Percentiles rank a stretch among this genome's conserved stretches.
Conservation (phyloP, 2,113 vertebrate species). For the Phycodurus eques region DNA sequence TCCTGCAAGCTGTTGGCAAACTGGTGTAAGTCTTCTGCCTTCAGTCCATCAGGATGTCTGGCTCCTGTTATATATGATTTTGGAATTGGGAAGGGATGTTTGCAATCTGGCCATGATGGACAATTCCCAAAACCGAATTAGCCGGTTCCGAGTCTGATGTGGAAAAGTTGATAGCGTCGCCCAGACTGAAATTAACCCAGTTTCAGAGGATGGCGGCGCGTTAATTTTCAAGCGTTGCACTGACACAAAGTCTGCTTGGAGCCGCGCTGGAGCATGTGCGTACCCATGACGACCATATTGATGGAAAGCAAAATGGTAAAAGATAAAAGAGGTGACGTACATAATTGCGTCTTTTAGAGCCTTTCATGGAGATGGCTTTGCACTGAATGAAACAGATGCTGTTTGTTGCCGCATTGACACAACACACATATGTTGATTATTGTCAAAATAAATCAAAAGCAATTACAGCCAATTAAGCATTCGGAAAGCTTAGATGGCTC, state of each 20-base stretch:
- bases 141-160: constrained; percentile 1
- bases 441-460: constrained; percentile 20
- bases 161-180: constrained; percentile 10
- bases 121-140: constrained; percentile 11
- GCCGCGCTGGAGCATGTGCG: background rate
- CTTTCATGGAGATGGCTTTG: constrained; percentile 1
- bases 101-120: constrained; percentile 8
- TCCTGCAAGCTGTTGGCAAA: background rate
- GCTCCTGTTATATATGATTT: background rate
- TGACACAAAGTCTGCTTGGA: background rate
- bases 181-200: constrained; percentile 10
- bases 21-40: background rate
- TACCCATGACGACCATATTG: background rate
- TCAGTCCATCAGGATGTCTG: background rate
- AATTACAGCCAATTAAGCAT: constrained; percentile 33
- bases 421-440: background rate
- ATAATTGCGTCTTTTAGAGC: background rate
- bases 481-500: constrained; percentile 15
- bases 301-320: background rate
- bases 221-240: background rate
- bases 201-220: background rate
- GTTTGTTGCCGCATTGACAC: background rate
- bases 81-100: constrained; percentile 3
- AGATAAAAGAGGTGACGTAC: background rate
- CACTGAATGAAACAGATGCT: constrained; percentile 29